Percentiles rank a stretch among this genome's conserved stretches.
These are phyloP conservation scores for Odobenus rosmarus DNA, from an alignment of 2,113 vertebrate species.

Conservation along the genomic window DNA sequence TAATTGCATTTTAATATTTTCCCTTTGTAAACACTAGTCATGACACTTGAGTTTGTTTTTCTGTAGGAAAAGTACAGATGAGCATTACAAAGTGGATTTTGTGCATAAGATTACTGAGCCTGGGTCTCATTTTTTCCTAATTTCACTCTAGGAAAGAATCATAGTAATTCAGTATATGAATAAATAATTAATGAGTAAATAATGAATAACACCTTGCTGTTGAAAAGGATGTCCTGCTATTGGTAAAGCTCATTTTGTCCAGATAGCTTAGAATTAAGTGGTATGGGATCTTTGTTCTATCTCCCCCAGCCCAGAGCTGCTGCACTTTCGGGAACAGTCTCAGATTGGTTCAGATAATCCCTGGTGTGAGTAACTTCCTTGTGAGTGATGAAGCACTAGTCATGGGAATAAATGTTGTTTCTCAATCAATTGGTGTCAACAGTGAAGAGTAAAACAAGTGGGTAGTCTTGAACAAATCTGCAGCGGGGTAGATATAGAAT, in stretches of 20 bases:
- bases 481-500: background rate
- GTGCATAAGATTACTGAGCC: background rate
- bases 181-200: background rate
- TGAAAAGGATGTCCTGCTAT: background rate
- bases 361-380: background rate
- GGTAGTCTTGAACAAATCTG: background rate
- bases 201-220: background rate
- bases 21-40: background rate
- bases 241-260: background rate
- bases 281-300: background rate
- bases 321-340: background rate
- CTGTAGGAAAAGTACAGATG: background rate
- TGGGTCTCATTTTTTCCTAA: background rate
- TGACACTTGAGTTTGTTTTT: background rate
- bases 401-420: slow-evolving; percentile 49
- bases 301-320: background rate
- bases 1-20: background rate
- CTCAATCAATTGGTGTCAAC: background rate
- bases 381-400: background rate
- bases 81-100: slow-evolving; percentile 1
- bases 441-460: background rate
- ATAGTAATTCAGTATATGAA: background rate
- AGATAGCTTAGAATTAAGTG: background rate
- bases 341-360: background rate
- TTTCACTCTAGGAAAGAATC: background rate